These are phyloP conservation scores for Pontoporia blainvillei DNA, from an alignment of 2,113 vertebrate species.

Conservation along the genomic window DNA sequence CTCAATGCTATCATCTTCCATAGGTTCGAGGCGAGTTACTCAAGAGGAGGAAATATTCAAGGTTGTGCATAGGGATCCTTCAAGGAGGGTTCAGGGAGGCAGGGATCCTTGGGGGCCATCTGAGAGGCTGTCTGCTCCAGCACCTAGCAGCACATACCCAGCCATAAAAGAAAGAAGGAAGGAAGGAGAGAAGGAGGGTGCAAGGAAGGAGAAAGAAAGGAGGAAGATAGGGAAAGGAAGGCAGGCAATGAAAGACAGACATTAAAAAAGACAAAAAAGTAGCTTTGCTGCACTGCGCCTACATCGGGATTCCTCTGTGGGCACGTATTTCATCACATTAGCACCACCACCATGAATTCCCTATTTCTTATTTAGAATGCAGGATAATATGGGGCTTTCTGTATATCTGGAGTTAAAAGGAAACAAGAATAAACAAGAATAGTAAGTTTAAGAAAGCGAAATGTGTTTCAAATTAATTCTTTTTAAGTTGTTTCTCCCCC, in stretches of 20 bases:
- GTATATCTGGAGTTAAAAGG: conserved; percentile 43
- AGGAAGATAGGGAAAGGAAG: background rate
- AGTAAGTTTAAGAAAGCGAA: conserved; percentile 19
- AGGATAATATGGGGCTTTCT: background rate
- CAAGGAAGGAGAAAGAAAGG: background rate
- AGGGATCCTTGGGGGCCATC: background rate
- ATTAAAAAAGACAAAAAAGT: background rate
- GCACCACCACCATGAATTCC: background rate
- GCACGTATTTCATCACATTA: background rate
- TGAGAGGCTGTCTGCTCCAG: background rate
- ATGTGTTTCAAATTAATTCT: conserved; percentile 23
- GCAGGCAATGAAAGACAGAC: background rate
- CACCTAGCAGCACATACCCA: background rate
- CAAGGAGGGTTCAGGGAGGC: background rate
- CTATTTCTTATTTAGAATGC: background rate
- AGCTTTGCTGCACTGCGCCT: background rate
- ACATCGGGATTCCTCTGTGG: background rate
- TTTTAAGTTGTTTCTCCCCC: background rate
- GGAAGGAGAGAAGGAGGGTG: background rate
- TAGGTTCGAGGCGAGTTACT: background rate
- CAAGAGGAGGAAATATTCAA: background rate
- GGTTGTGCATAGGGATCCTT: background rate
- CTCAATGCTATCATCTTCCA: background rate
- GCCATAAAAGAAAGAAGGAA: background rate
- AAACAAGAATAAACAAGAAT: background rate